A percentile compares a stretch with the other conserved stretches of the same genome.
phyloP scores from a whole-genome alignment of 2,888 invertebrate genomes.

The Strigamia transsilvanica region DNA sequence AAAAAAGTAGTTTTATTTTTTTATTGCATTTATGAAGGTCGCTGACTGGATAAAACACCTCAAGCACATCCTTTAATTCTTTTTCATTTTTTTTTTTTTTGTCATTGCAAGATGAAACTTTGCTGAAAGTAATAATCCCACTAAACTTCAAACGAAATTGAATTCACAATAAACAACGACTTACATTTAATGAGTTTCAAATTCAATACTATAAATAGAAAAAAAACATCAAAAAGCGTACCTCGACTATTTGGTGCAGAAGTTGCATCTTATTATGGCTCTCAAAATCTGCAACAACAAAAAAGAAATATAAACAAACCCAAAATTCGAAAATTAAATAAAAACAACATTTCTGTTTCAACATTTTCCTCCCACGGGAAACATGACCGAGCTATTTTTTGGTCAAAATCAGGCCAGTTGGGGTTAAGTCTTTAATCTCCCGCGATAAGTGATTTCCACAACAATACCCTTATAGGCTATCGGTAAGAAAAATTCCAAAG shows the following conservation, averaged over 20 bases:
- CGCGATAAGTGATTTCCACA: too few relatives aligned
- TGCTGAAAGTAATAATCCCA: not conserved
- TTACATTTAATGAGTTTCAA: not conserved
- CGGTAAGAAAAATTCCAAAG: too few relatives aligned
- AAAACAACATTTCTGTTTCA: not conserved
- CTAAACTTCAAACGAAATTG: not conserved
- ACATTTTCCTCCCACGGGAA: not conserved
- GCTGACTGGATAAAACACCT: conserved; percentile 49
- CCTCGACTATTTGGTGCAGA: not conserved
- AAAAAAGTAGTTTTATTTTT: not conserved
- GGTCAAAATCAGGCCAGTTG: not conserved
- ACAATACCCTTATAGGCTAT: too few relatives aligned
- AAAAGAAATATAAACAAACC: not conserved
- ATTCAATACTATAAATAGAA: not conserved
- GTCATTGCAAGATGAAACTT: not conserved
- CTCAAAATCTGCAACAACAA: conserved; percentile 11
- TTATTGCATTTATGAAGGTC: conserved; percentile 4
- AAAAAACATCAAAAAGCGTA: not conserved
- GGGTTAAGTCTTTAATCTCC: not conserved
- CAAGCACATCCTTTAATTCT: conserved; percentile 34
- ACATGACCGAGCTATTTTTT: not conserved
- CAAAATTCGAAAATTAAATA: too few relatives aligned
- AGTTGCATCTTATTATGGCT: conserved; percentile 14
- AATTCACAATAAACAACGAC: not conserved
- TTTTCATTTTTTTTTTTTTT: conserved; percentile 1